Conservation (phyloP, 2,888 invertebrate genomes). For the Tetrapedia diversipes region DNA sequence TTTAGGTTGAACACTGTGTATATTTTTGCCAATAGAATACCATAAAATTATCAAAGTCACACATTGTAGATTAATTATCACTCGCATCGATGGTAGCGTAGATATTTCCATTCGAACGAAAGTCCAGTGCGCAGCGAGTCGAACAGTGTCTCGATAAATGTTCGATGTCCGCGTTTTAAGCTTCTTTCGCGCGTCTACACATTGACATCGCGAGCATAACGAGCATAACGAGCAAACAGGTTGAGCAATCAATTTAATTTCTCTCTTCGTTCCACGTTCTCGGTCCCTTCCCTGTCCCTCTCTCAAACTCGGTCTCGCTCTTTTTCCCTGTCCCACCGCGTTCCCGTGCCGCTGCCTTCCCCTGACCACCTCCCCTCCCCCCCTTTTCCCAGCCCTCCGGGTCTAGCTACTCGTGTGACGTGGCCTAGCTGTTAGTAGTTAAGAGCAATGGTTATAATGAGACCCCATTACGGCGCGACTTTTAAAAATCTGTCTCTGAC, state of each 20-base stretch:
- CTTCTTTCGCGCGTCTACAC: conserved; percentile 49
- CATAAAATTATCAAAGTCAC: no score
- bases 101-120: conserved; percentile 32
- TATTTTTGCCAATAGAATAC: no score
- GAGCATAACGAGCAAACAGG: conserved; percentile 68
- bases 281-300: not conserved
- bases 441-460: conserved; percentile 77
- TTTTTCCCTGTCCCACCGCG: not conserved
- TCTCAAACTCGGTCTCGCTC: not conserved
- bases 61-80: no score
- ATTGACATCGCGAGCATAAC: conserved; percentile 30
- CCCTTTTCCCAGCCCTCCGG: not conserved
- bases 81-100: conserved; percentile 19
- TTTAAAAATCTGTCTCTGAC: conserved; percentile 76
- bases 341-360: not conserved
- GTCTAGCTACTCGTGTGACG: conserved; percentile 50
- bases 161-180: conserved; percentile 43
- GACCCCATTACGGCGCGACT: conserved; percentile 75
- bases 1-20: no score
- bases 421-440: conserved; percentile 70
- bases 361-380: not conserved
- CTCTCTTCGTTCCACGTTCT: conserved; percentile 35
- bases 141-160: conserved; percentile 36
- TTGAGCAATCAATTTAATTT: conserved; percentile 76
- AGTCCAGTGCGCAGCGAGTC: conserved; percentile 1